Evolutionary conservation across 1,140 invertebrate genomes (phyloP).

Genomic region (Danaus plexippus): DNA sequence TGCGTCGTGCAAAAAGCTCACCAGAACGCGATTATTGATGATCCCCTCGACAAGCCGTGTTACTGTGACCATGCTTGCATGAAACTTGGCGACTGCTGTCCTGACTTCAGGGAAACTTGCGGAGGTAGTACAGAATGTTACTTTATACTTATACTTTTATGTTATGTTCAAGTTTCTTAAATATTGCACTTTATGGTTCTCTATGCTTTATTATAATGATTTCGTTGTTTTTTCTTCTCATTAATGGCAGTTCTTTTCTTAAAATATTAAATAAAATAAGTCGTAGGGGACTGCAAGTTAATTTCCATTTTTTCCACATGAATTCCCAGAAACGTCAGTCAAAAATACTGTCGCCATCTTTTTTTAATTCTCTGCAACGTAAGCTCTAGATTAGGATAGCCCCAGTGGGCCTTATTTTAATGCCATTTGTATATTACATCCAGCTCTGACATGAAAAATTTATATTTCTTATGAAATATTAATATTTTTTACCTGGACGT

Average conservation of each 20-base stretch:
- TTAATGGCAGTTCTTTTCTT: too few relatives aligned
- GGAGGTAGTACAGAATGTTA: slow-evolving; percentile 76
- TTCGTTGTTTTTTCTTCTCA: too few relatives aligned
- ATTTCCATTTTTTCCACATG: too few relatives aligned
- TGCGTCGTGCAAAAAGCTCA: slow-evolving; percentile 89
- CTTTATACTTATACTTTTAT: too few relatives aligned
- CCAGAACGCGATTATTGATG: slow-evolving; percentile 85
- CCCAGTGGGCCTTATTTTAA: slow-evolving; percentile 9
- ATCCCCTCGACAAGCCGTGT: slow-evolving; percentile 85
- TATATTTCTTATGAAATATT: slow-evolving; percentile 15
- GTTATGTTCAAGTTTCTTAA: too few relatives aligned
- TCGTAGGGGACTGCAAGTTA: too few relatives aligned
- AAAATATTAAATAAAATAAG: too few relatives aligned
- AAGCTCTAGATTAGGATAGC: slow-evolving; percentile 6
- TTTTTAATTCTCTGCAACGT: slow-evolving; percentile 4
- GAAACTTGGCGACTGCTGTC: slow-evolving; percentile 88
- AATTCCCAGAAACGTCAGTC: too few relatives aligned
- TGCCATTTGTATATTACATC: slow-evolving; percentile 2
- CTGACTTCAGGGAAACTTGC: slow-evolving; percentile 88
- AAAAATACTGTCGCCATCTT: too few relatives aligned
- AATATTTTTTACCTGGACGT: slow-evolving; percentile 11
- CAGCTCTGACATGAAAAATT: slow-evolving; percentile 7
- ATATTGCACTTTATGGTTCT: too few relatives aligned
- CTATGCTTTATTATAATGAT: too few relatives aligned
- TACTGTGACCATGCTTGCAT: slow-evolving; percentile 92